phyloP scores from a whole-genome alignment of 2,797 vertebrate genomes.

The Melanotaenia parkinsoni region DNA sequence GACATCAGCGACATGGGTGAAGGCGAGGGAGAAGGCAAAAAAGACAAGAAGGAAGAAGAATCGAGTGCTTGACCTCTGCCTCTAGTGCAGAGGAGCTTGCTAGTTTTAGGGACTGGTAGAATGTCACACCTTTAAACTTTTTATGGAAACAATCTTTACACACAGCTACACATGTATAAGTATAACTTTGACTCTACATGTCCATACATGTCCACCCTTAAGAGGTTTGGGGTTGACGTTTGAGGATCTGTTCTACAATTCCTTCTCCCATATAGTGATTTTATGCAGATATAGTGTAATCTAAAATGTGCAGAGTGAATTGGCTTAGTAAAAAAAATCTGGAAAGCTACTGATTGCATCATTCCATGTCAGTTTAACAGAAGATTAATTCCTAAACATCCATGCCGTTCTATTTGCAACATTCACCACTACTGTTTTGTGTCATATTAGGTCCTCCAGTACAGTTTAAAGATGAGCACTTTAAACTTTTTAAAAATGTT shows the following conservation, averaged over 20 bases:
- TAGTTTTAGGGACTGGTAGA: slow-evolving; percentile 67
- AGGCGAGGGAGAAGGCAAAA: slow-evolving; percentile 76
- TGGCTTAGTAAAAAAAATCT: slow-evolving; percentile 29
- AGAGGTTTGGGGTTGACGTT: slow-evolving; percentile 35
- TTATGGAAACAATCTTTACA: slow-evolving; percentile 63
- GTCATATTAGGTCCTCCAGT: slow-evolving; percentile 25
- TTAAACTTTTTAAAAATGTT: slow-evolving; percentile 50
- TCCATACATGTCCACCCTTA: slow-evolving; percentile 59
- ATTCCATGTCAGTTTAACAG: slow-evolving; percentile 64
- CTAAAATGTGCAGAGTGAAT: slow-evolving; percentile 49
- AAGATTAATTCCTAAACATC: slow-evolving; percentile 67
- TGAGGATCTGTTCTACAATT: slow-evolving; percentile 30
- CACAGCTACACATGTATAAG: slow-evolving; percentile 61
- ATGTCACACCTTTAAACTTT: slow-evolving; percentile 63
- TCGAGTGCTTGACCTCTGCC: slow-evolving; percentile 61
- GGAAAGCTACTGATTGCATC: slow-evolving; percentile 41
- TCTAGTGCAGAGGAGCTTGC: slow-evolving; percentile 27
- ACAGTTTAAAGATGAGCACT: slow-evolving; percentile 51
- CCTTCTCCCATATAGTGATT: slow-evolving; percentile 16
- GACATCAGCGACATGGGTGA: slow-evolving; percentile 68
- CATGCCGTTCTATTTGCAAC: slow-evolving; percentile 17
- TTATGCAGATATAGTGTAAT: slow-evolving; percentile 35
- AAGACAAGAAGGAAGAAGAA: slow-evolving; percentile 74
- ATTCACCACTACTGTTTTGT: slow-evolving; percentile 47
- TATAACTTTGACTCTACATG: slow-evolving; percentile 65